Conservation (phyloP, 2,113 vertebrate species). For the Etheostoma spectabile region DNA sequence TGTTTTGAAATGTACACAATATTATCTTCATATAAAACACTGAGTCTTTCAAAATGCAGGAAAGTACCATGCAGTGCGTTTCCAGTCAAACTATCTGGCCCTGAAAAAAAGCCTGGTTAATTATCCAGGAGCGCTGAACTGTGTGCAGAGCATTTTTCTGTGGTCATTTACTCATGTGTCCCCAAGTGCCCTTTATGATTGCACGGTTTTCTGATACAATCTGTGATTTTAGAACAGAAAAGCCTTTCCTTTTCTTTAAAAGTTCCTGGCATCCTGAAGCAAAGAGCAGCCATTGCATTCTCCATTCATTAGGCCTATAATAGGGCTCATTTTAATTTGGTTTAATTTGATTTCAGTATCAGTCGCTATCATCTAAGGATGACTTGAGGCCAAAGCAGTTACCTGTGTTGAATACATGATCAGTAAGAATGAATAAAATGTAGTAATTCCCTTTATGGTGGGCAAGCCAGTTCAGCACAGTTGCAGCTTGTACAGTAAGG, state of each 20-base stretch:
- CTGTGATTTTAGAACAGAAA: constrained; percentile 63
- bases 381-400: constrained; percentile 33
- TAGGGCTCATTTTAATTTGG: constrained; percentile 64
- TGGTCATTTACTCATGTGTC: constrained; percentile 33
- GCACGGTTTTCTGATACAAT: constrained; percentile 44
- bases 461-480: background rate
- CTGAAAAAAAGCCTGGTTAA: background rate
- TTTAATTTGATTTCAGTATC: constrained; percentile 64
- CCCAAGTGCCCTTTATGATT: constrained; percentile 37
- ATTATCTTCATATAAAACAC: background rate
- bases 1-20: background rate
- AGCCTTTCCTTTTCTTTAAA: constrained; percentile 40
- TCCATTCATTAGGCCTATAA: constrained; percentile 59
- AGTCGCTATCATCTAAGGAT: constrained; percentile 52
- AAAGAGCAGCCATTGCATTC: constrained; percentile 33
- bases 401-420: constrained; percentile 58
- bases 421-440: background rate
- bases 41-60: background rate
- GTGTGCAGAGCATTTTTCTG: background rate
- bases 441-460: background rate
- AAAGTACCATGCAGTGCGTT: background rate
- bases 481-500: no score
- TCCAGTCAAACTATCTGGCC: background rate
- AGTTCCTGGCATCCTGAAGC: constrained; percentile 49
- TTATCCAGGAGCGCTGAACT: background rate